Conservation (phyloP, 1,140 invertebrate genomes). For the Ostrea denselamellosa region DNA sequence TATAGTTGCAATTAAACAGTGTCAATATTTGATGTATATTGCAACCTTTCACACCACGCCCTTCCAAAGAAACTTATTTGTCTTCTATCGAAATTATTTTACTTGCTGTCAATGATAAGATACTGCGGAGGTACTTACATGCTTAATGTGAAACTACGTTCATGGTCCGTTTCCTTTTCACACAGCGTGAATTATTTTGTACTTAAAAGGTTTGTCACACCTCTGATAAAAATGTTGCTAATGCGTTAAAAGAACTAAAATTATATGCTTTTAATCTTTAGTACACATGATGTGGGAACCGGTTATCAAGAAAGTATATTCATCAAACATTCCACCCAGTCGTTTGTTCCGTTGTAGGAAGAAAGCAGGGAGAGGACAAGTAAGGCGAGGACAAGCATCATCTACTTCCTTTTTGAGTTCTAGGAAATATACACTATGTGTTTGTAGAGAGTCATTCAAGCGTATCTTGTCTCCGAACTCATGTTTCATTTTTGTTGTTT, state of each 20-base stretch:
- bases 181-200: constrained; percentile 2
- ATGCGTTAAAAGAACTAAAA: background rate
- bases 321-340: too few relatives aligned
- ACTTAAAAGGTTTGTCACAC: background rate
- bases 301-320: too few relatives aligned
- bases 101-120: background rate
- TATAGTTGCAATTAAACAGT: constrained; percentile 11
- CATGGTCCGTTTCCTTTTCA: background rate
- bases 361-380: too few relatives aligned
- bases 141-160: background rate
- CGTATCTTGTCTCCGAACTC: too few relatives aligned
- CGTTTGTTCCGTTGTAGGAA: too few relatives aligned
- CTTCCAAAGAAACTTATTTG: background rate
- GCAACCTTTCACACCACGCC: background rate
- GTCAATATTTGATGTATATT: constrained; percentile 2
- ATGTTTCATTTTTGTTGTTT: too few relatives aligned
- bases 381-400: too few relatives aligned
- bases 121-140: background rate
- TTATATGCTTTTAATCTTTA: too few relatives aligned
- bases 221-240: background rate
- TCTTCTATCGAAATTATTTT: background rate
- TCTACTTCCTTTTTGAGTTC: too few relatives aligned
- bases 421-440: too few relatives aligned
- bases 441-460: too few relatives aligned
- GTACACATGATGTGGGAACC: too few relatives aligned